A percentile compares a stretch with the other conserved stretches of the same genome.
Evolutionary conservation across 2,797 vertebrate genomes (phyloP).

Genomic region (Xenopus petersii): DNA sequence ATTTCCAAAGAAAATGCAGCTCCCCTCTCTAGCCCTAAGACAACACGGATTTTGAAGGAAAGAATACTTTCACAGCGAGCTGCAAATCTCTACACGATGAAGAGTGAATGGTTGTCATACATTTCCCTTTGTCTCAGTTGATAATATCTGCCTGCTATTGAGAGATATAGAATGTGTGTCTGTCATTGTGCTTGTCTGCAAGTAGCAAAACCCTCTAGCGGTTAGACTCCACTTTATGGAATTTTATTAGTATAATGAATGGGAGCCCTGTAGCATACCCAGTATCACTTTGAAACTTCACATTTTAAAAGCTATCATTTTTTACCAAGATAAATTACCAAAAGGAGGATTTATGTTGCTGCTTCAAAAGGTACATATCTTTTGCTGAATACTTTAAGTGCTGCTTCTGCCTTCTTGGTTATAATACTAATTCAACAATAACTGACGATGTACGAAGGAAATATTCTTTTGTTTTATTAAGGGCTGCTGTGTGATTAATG

Average conservation of each 20-base stretch:
- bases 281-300: constrained; percentile 72
- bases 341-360: constrained; percentile 48
- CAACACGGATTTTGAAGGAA: constrained; percentile 78
- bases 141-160: constrained; percentile 74
- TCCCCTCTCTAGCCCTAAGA: constrained; percentile 78
- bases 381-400: constrained; percentile 28
- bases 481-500: no score
- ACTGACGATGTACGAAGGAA: not conserved
- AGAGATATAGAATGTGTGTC: constrained; percentile 68
- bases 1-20: constrained; percentile 71
- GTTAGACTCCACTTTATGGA: constrained; percentile 67
- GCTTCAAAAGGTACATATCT: constrained; percentile 43
- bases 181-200: constrained; percentile 67
- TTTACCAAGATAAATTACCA: constrained; percentile 73
- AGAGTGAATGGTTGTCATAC: constrained; percentile 84
- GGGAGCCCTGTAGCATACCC: constrained; percentile 75
- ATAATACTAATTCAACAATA: not conserved
- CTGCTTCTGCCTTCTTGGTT: constrained; percentile 21
- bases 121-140: constrained; percentile 75
- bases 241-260: constrained; percentile 82
- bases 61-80: constrained; percentile 71
- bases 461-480: not conserved
- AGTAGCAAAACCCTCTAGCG: constrained; percentile 66
- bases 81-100: constrained; percentile 79
- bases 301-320: constrained; percentile 74